These are phyloP conservation scores for Porites lutea DNA, from an alignment of 64 coral and sea anemone genomes.

Conservation along the genomic window DNA sequence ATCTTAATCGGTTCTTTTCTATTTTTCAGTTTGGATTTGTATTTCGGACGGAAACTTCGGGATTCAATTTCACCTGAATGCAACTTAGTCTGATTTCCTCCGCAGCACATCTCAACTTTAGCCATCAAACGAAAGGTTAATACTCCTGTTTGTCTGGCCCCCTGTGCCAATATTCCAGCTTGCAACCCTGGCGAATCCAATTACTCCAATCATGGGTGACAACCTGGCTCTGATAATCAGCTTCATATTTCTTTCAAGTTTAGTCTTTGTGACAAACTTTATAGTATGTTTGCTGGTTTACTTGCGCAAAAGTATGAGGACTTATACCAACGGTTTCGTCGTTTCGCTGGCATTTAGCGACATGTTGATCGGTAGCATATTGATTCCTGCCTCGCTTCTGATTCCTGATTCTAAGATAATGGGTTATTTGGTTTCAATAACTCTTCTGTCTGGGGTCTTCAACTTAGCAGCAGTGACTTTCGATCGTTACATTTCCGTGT, in stretches of 20 bases:
- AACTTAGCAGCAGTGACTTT: constrained; percentile 60
- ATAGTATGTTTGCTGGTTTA: constrained; percentile 55
- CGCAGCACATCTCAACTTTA: neutral
- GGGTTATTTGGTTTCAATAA: constrained; percentile 63
- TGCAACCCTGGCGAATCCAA: constrained; percentile 12
- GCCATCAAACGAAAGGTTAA: neutral
- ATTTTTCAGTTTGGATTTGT: neutral
- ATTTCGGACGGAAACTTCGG: neutral
- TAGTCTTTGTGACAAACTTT: constrained; percentile 45
- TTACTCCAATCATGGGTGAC: neutral
- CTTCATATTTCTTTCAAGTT: neutral
- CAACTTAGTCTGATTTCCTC: neutral
- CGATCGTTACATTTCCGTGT: constrained; percentile 67
- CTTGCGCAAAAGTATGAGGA: constrained; percentile 47
- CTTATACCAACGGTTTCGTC: constrained; percentile 74
- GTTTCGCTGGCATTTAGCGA: constrained; percentile 72
- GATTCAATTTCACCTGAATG: neutral
- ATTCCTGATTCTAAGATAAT: neutral
- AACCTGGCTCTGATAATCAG: neutral
- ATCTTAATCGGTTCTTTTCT: neutral
- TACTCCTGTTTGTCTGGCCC: neutral
- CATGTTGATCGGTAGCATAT: constrained; percentile 50
- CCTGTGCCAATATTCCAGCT: neutral
- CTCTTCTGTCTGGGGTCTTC: constrained; percentile 48
- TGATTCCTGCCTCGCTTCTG: constrained; percentile 30